Conservation (phyloP, 2,797 vertebrate genomes). For the Sebastes alutus region DNA sequence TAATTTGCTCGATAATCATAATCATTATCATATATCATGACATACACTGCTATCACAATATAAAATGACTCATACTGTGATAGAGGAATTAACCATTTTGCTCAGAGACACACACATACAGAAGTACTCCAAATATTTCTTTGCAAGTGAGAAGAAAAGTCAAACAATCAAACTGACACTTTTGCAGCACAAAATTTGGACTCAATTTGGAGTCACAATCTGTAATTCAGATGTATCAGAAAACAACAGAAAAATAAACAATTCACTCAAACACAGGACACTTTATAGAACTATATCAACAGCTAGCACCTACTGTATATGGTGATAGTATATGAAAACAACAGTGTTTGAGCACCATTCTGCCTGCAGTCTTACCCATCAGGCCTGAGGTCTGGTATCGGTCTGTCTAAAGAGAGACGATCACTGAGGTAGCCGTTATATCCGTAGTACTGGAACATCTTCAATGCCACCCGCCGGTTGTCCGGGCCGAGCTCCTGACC, state of each 20-base stretch:
- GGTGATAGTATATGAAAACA: background rate
- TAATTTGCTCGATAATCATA: background rate
- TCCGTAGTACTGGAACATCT: conserved; percentile 98
- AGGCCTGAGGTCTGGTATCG: conserved; percentile 93
- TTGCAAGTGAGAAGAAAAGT: background rate
- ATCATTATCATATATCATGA: background rate
- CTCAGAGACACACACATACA: background rate
- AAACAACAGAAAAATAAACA: background rate
- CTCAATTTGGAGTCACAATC: background rate
- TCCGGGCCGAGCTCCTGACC: conserved; percentile 94
- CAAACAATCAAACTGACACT: background rate
- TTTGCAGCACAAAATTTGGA: background rate
- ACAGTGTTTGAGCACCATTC: conserved; percentile 11
- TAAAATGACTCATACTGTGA: background rate
- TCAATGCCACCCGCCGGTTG: conserved; percentile 89
- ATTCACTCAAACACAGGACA: background rate
- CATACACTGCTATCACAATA: background rate
- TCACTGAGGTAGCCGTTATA: conserved; percentile 99
- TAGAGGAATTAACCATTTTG: background rate
- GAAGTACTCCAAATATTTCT: too few species aligned
- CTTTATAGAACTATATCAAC: background rate
- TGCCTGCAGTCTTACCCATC: conserved; percentile 87
- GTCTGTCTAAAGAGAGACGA: conserved; percentile 90
- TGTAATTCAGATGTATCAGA: background rate
- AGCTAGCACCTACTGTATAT: background rate